Evolutionary conservation across 2,113 vertebrate species (phyloP).

Genomic region (Hepsetus odoe): DNA sequence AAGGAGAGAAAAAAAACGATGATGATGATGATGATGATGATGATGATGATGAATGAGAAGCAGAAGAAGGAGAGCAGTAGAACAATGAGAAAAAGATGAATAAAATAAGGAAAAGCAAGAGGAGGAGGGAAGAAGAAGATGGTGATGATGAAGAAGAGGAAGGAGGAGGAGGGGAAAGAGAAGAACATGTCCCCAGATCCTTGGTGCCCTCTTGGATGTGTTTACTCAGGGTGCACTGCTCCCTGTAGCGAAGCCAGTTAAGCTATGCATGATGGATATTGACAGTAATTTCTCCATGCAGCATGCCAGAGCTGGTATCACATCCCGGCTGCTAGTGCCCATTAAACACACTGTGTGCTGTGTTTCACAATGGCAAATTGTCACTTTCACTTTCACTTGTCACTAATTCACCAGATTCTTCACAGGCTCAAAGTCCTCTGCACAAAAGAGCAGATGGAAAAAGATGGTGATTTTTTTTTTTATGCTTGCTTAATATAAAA

Average conservation of each 20-base stretch:
- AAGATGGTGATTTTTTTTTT: no score
- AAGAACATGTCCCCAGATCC: constrained; percentile 10
- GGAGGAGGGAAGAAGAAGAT: not conserved
- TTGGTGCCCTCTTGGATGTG: constrained; percentile 55
- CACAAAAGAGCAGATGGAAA: no score
- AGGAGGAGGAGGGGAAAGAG: not conserved
- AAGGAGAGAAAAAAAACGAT: not conserved
- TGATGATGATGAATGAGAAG: not conserved
- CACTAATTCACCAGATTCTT: no score
- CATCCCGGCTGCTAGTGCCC: constrained; percentile 69
- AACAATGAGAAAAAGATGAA: not conserved
- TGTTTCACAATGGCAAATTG: no score
- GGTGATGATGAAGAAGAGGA: not conserved
- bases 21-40: not conserved
- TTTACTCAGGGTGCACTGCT: constrained; percentile 69
- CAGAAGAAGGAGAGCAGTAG: not conserved
- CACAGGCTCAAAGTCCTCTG: no score
- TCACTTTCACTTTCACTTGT: no score
- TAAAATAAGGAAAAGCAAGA: not conserved
- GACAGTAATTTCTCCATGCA: constrained; percentile 74
- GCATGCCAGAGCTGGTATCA: constrained; percentile 68
- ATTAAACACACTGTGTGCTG: no score
- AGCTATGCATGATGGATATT: constrained; percentile 71
- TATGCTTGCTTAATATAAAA: no score
- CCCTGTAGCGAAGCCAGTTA: constrained; percentile 65